Conservation (phyloP, 1,140 invertebrate genomes). For the Dendrolimus punctatus region DNA sequence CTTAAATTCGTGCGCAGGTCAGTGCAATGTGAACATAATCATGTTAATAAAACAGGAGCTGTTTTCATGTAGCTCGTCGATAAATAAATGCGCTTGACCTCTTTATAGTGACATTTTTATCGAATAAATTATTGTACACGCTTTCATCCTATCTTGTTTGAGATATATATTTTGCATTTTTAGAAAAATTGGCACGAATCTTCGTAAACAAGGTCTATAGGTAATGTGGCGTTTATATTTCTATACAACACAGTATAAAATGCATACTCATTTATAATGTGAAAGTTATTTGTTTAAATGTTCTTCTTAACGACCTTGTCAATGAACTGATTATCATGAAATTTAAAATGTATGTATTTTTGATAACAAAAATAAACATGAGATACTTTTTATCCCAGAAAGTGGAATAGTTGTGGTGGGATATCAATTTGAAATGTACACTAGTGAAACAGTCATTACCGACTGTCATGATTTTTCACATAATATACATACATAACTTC, state of each 20-base stretch:
- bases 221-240: neutral
- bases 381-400: no score
- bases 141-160: slow-evolving; percentile 10
- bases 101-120: slow-evolving; percentile 37
- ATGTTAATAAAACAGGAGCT: neutral
- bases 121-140: slow-evolving; percentile 16
- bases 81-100: slow-evolving; percentile 39
- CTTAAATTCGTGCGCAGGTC: slow-evolving; percentile 16
- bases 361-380: no score
- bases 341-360: no score
- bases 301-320: no score
- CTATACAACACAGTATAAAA: neutral
- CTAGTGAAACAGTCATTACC: no score
- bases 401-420: no score
- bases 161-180: slow-evolving; percentile 7
- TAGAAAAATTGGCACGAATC: slow-evolving; percentile 18
- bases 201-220: slow-evolving; percentile 2
- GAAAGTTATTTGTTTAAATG: neutral
- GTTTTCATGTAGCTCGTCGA: slow-evolving; percentile 18
- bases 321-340: no score
- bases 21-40: slow-evolving; percentile 18
- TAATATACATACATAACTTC: no score
- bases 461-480: no score
- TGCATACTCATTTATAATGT: neutral
- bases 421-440: no score